phyloP scores from a whole-genome alignment of 1,140 invertebrate genomes.

The Pteromalus puparum region DNA sequence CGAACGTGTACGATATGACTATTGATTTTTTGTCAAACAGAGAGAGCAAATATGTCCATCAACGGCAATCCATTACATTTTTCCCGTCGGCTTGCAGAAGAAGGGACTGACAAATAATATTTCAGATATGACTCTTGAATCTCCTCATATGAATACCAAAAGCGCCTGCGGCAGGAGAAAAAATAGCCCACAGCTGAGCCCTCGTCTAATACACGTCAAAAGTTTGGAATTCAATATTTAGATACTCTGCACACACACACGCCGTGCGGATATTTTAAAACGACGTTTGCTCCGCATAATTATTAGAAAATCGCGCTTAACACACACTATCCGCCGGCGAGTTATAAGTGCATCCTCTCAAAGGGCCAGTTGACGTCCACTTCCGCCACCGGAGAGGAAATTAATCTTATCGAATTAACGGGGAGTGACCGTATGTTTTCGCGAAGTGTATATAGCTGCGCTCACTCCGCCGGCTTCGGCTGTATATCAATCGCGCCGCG shows the following conservation, averaged over 20 bases:
- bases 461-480: neutral
- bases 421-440: slow-evolving; percentile 19
- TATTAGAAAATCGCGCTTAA: too few species aligned
- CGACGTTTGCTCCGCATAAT: too few species aligned
- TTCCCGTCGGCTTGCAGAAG: too few species aligned
- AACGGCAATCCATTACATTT: neutral
- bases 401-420: slow-evolving; percentile 35
- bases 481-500: slow-evolving; percentile 5
- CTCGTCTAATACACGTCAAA: too few species aligned
- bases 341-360: too few species aligned
- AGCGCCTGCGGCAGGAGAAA: neutral
- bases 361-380: neutral
- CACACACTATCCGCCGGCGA: too few species aligned
- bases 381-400: neutral
- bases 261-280: too few species aligned
- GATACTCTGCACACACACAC: too few species aligned
- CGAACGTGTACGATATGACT: neutral
- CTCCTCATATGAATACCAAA: neutral
- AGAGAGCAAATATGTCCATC: neutral
- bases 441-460: neutral
- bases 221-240: too few species aligned
- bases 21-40: neutral
- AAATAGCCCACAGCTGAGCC: neutral
- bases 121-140: too few species aligned
- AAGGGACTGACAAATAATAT: too few species aligned